Percentiles rank a stretch among this genome's conserved stretches.
Evolutionary conservation across 1,140 invertebrate genomes (phyloP).

Genomic region (Drosophila repleta): DNA sequence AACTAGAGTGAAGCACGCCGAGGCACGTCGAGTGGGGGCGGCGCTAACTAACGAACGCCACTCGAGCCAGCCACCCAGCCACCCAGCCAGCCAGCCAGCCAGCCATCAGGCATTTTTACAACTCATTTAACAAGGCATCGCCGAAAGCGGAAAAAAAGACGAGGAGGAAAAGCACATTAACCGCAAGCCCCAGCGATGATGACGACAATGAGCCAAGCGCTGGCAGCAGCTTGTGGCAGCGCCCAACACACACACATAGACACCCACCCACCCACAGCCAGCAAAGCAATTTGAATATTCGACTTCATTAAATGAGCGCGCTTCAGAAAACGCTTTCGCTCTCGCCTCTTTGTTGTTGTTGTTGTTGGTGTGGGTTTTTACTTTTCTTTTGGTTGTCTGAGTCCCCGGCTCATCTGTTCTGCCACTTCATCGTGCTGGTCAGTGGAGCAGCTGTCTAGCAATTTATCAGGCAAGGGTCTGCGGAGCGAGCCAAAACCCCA

Average conservation of each 20-base stretch:
- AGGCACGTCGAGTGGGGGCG: too few relatives aligned
- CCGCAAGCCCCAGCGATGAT: constrained; percentile 33
- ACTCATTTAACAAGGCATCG: constrained; percentile 73
- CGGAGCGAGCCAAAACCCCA: constrained; percentile 13
- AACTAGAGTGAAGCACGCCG: too few relatives aligned
- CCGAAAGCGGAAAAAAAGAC: constrained; percentile 8
- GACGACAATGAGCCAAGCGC: constrained; percentile 46
- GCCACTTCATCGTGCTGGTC: constrained; percentile 56
- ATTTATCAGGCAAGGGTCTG: constrained; percentile 50
- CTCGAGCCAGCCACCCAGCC: constrained; percentile 35
- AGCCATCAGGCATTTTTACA: constrained; percentile 68
- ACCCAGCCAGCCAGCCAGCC: too few relatives aligned
- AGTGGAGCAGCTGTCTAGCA: constrained; percentile 47
- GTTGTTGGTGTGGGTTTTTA: constrained; percentile 1
- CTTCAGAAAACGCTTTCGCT: constrained; percentile 27
- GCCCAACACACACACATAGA: neutral
- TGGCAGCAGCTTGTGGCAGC: constrained; percentile 22
- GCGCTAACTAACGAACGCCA: constrained; percentile 16
- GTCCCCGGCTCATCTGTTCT: constrained; percentile 40
- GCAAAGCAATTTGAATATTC: constrained; percentile 70
- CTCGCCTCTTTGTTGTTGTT: constrained; percentile 16
- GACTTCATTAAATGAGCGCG: constrained; percentile 65
- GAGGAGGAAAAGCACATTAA: constrained; percentile 34
- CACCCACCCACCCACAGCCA: neutral
- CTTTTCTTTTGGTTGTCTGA: constrained; percentile 9